Base-by-base conservation (phyloP, 1,140 invertebrate species). In the Trachelipus rathkii region DNA sequence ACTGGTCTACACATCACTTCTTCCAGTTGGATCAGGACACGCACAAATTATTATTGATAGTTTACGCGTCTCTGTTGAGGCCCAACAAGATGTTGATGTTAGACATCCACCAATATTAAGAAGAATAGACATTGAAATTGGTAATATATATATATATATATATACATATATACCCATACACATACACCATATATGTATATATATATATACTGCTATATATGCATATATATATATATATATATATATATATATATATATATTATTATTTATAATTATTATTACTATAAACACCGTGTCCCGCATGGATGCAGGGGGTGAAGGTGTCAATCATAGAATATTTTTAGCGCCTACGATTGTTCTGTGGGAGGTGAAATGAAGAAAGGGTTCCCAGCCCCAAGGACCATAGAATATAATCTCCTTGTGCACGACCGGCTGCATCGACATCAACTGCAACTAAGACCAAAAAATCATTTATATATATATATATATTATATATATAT, bases 171-270 rank as follows among this genome's bases (percentile, higher is more conserved):
- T 23, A 24, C 6, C 7, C 6, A 24, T 33, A 33, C 6, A 33
- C 6, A 33, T 33, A 33, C 6, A 33, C 6, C 6, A 8, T 33
- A 33, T 43, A 33, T 43, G 33, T 15, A 60, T 60, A 33, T 43
- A 71, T 43, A 71, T 43, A 71, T 43, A 71, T 43, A 71, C n/a
- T n/a, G n/a, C n/a, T 43, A 71, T 23, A 10, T 23, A 24, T 24
- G 9, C 6, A 24, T 33, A 33, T 33, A 33, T 33, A 33, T 33
- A 33, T 33, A 33, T 33, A 8, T 33, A 71, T 43, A 71, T 43
- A 71, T 43, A 71, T 43, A 71, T 43, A 71, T 23, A 10, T 23
- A 24, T 24, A 24, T 24, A 24, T 33, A 33, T 33, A 33, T 33
- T 33, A 33, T 33, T 3, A 33, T 24, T 10, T 10, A 6, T 6